Base-by-base conservation (phyloP, 1,140 invertebrate species). In the Hermetia illucens region DNA sequence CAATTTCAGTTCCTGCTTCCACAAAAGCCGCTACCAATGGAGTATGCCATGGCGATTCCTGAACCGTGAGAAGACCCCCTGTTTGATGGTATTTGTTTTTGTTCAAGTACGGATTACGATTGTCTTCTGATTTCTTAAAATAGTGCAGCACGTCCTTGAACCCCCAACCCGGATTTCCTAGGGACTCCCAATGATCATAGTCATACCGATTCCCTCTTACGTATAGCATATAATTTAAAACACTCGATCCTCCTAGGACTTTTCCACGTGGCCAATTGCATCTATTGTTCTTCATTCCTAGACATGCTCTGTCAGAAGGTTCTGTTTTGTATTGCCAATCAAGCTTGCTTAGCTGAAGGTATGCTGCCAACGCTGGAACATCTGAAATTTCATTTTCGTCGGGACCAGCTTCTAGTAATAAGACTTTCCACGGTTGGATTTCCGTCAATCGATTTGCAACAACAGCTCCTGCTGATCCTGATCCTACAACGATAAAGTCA, bases 211-310 rank as follows among this genome's bases (percentile, higher is more conserved):
- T 72, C 32, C 82, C 92, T 43, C 91, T 64, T 5, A 59, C 86
- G 56, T 96, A 96, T 0, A 94, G 71, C 92, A 97, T 94, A 48
- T 93, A 94, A 55, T 97, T 96, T 1, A 96, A 65, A 0, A 88
- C 85, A 31, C 82, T 86, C 1, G 84, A 89, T 1, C 92, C 92
- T 2, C 91, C 92, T 0, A 90, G 62, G 0, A 87, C 81, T 52
- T 85, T 88, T 9, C 83, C 84, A 25, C 82, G 59, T 0, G 85
- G 82, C 83, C 82, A 88, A 49, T 82, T 86, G 56, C 83, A 88
- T 22, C 79, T 67, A 30, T 74, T 73, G 33, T 76, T 75, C 45
- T 78, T 77, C 68, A 75, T 76, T 2, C 74, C 84, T 31, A 87
- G 62, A 46, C 85, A 88, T 0, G 85, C 79, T 41, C 74, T 74